Evolutionary conservation across 23 tunicate genomes (phyloP).

Genomic region (Ciona savignyi): DNA sequence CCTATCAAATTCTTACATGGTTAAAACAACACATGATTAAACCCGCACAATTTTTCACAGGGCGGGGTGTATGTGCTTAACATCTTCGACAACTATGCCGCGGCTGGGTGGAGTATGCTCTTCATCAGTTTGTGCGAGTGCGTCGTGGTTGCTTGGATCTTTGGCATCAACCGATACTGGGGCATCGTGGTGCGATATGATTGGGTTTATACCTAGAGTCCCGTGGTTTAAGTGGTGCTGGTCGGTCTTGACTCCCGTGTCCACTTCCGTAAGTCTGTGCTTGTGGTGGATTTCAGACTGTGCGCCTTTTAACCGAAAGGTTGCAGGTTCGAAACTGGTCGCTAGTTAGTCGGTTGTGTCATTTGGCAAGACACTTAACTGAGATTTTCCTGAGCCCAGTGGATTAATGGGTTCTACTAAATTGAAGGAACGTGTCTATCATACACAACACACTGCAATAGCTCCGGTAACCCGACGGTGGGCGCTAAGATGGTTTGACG

Average conservation of each 20-base stretch:
- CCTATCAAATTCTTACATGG: no score
- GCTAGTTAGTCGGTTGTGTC: neutral
- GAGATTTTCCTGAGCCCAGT: neutral
- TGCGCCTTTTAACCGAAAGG: neutral
- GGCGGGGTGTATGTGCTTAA: constrained; percentile 65
- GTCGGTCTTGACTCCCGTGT: constrained; percentile 35
- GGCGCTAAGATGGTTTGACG: no score
- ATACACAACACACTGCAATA: no score
- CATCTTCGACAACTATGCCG: constrained; percentile 66
- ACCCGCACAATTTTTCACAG: no score
- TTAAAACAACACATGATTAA: no score
- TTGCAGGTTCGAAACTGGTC: neutral
- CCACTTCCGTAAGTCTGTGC: constrained; percentile 34
- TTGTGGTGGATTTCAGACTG: no score
- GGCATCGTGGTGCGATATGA: constrained; percentile 45
- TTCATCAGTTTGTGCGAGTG: constrained; percentile 62
- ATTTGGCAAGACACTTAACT: neutral
- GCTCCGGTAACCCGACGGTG: no score
- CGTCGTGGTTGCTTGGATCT: constrained; percentile 44
- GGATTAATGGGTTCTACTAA: no score
- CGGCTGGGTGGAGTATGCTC: constrained; percentile 61
- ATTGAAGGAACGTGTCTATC: no score
- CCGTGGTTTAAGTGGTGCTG: constrained; percentile 79
- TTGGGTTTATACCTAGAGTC: constrained; percentile 44
- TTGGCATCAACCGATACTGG: constrained; percentile 54